phyloP scores from a whole-genome alignment of 2,888 invertebrate genomes.

The Entomobrya multifasciata region DNA sequence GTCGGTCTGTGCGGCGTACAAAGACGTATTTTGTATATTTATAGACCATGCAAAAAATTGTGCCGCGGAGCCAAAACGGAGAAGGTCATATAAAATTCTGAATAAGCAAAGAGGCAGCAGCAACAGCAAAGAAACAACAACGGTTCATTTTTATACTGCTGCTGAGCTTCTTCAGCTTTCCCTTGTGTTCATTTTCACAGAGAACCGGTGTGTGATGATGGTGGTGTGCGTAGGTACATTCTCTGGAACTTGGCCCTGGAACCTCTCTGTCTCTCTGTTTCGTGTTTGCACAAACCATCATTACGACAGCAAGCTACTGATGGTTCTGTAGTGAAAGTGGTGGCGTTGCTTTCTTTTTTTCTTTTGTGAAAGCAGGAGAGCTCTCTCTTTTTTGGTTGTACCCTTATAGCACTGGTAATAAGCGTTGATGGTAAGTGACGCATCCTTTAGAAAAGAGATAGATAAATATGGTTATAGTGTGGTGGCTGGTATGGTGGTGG shows the following conservation, averaged over 20 bases:
- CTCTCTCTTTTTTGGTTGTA: background rate
- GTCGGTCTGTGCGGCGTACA: background rate
- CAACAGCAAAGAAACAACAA: background rate
- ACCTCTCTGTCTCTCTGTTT: background rate
- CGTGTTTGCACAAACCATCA: background rate
- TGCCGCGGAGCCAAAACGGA: slow-evolving; percentile 25
- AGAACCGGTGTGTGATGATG: too few relatives aligned
- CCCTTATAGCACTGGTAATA: background rate
- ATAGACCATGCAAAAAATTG: slow-evolving; percentile 8
- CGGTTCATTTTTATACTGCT: slow-evolving; percentile 27
- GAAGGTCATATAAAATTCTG: slow-evolving; percentile 61
- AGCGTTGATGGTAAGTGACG: background rate
- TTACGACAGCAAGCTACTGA: background rate
- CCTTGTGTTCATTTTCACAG: slow-evolving; percentile 2
- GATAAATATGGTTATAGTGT: background rate
- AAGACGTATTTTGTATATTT: too few relatives aligned
- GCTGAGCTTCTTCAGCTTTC: slow-evolving; percentile 8
- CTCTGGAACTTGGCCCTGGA: background rate
- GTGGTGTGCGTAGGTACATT: slow-evolving; percentile 13
- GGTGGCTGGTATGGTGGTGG: slow-evolving; percentile 2
- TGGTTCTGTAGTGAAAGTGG: background rate
- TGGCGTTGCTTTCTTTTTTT: background rate
- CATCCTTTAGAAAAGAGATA: background rate
- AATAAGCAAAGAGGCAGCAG: background rate
- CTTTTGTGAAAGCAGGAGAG: too few relatives aligned